Conservation (phyloP, 2,888 invertebrate genomes). For the Diachrysia chrysitis region DNA sequence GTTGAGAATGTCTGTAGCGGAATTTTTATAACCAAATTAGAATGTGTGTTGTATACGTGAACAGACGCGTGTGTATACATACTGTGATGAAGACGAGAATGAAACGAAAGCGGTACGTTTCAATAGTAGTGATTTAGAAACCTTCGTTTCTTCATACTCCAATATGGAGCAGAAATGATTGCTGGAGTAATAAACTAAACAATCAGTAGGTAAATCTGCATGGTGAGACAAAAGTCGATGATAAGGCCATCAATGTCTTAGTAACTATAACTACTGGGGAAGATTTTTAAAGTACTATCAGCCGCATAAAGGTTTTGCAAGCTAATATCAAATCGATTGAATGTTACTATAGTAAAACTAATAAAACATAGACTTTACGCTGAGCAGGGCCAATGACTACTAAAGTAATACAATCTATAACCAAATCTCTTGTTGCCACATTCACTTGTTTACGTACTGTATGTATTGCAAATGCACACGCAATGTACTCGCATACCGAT, state of each 20-base stretch:
- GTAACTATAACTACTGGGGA: neutral
- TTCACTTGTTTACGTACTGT: slow-evolving; percentile 48
- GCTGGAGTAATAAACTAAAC: no score
- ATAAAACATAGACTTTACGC: neutral
- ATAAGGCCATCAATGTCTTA: neutral
- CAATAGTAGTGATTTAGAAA: neutral
- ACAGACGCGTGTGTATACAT: slow-evolving; percentile 4
- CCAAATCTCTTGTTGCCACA: slow-evolving; percentile 40
- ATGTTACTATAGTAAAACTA: neutral
- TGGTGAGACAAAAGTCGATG: neutral
- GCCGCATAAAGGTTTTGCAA: neutral
- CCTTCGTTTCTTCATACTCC: neutral
- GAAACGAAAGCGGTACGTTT: neutral
- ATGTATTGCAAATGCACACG: slow-evolving; percentile 43
- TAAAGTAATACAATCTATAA: slow-evolving; percentile 6
- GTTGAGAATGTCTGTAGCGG: neutral
- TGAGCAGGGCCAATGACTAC: slow-evolving; percentile 2
- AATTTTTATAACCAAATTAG: slow-evolving; percentile 4
- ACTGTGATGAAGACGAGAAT: neutral
- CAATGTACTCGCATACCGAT: slow-evolving; percentile 54
- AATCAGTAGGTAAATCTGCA: no score
- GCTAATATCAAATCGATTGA: neutral
- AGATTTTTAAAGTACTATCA: neutral
- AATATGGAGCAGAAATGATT: neutral
- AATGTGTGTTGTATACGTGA: neutral